Evolutionary conservation across 2,113 vertebrate genomes (phyloP).

Genomic region (Alligator mississippiensis): DNA sequence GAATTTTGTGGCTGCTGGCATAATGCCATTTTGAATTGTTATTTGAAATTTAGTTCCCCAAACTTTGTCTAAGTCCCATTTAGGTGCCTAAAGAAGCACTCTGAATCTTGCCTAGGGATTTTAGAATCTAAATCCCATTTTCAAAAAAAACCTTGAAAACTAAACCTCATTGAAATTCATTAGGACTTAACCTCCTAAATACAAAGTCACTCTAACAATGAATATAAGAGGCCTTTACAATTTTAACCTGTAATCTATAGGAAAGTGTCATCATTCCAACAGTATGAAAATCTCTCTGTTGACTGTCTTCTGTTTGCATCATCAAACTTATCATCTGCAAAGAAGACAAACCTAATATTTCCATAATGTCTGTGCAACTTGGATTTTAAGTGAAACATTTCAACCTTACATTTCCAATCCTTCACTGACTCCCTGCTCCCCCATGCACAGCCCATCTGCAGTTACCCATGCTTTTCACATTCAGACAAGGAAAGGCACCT

Average conservation of each 20-base stretch:
- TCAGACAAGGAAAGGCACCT: slow-evolving; percentile 30
- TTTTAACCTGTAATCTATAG: neutral
- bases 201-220: neutral
- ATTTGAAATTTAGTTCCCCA: too few relatives aligned
- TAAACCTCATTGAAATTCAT: neutral
- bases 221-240: neutral
- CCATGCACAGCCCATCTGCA: slow-evolving; percentile 32
- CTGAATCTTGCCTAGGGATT: neutral
- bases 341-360: neutral
- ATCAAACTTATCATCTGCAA: neutral
- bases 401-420: neutral
- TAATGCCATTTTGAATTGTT: too few relatives aligned
- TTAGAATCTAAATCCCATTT: neutral
- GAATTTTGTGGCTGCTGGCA: too few relatives aligned
- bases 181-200: neutral
- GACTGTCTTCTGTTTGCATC: neutral
- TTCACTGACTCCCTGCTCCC: neutral
- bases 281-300: neutral
- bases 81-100: too few relatives aligned
- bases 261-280: neutral
- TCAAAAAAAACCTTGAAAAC: neutral
- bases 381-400: neutral
- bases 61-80: too few relatives aligned
- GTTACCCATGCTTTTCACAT: slow-evolving; percentile 31
- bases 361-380: neutral